Evolutionary conservation across 53 echinoderm and acorn worm genomes (phyloP), one percentile per base, ranked within the genome.

Genomic region (Luidia sarsii): DNA sequence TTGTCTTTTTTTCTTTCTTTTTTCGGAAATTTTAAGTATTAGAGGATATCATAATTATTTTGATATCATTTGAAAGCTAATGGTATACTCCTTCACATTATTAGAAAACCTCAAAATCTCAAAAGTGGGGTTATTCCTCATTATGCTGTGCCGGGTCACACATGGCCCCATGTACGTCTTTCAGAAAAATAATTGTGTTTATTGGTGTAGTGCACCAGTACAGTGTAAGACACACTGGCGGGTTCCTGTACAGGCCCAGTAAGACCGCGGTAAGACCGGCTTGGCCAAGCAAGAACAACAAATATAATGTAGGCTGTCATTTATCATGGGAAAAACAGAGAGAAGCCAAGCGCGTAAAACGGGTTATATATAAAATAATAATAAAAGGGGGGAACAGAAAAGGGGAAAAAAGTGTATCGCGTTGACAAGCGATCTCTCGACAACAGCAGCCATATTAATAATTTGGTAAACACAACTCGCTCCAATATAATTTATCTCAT

Each of bases 391-490:
- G 38, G 50, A 50, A 39, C 37, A 37, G 38, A 72, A 43, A 51
- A 19, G n/a, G 3, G 14, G 8, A 51, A 19, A 15, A 16, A 9
- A 67, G 16, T 56, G 16, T 22, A 25, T 28, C 27, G 14, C 27
- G 4, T 9, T 21, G 56, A 36, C 14, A 56, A 15, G 27, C 15
- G 18, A 22, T 72, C 72, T 14, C 21, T 72, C 72, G 37, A 24
- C 57, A 55, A 55, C 2, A 28, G 56, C 15, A 32, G 55, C 55
- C 72, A 56, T 57, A 39, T 56, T 56, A 55, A 55, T 54, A 72
- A 54, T 72, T 72, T 53, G 55, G 37, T 35, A 72, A 50, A 48
- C 59, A 10, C 10, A 8, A 68, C 30, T 68, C 48, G 32, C 49
- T 27, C 33, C 20, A 70, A 36, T 16, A 20, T 21, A 19, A 4